These are phyloP conservation scores for Marmota monax DNA, from an alignment of 2,113 vertebrate genomes.

Conservation along the genomic window DNA sequence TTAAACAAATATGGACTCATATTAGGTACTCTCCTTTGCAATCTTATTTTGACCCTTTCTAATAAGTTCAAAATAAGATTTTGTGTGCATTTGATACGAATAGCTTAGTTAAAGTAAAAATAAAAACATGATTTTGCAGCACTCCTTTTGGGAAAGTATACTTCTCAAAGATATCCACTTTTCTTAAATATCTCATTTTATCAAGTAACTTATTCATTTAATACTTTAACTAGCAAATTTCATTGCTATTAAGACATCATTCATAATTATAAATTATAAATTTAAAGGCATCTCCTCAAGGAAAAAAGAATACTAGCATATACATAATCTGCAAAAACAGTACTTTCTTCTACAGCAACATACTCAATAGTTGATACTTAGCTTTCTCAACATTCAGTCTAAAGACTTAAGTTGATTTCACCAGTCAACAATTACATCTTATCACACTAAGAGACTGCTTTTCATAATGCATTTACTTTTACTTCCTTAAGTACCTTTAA, in stretches of 20 bases:
- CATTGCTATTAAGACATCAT: background rate
- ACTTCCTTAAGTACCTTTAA: background rate
- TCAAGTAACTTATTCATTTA: conserved; percentile 31
- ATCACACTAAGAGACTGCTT: background rate
- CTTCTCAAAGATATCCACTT: conserved; percentile 1
- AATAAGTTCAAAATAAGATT: conserved; percentile 15
- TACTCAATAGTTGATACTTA: background rate
- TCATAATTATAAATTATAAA: conserved; percentile 28
- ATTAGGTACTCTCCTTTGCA: background rate
- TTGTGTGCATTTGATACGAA: background rate
- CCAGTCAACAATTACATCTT: background rate
- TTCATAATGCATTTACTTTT: background rate
- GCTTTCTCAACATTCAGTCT: background rate
- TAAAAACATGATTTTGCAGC: conserved; percentile 29
- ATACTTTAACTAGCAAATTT: conserved; percentile 13
- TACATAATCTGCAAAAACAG: background rate
- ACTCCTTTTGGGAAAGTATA: background rate
- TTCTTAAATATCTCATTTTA: conserved; percentile 12
- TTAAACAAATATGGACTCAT: background rate
- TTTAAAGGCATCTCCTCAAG: background rate
- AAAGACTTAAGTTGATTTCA: background rate
- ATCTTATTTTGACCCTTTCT: background rate
- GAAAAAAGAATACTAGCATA: background rate
- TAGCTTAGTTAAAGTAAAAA: background rate
- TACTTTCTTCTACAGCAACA: background rate